Base-by-base conservation (phyloP, 2,888 invertebrate genomes). In the Lasioglossum marginatum region DNA sequence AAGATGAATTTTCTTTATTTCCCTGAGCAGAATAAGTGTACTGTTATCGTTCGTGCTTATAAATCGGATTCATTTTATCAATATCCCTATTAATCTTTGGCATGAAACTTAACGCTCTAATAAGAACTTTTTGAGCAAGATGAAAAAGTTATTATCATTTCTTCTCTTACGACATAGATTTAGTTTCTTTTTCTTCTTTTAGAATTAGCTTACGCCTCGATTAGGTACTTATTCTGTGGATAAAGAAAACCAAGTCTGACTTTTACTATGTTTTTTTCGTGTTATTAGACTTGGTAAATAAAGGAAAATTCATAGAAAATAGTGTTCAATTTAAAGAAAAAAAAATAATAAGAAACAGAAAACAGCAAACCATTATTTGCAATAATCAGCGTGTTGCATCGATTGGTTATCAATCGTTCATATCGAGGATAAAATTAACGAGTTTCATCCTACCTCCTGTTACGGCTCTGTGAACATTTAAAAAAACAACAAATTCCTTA, bases 371-470 rank as follows among this genome's bases (percentile, higher is more conserved):
- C 63, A 63, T 76, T 77, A 27, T 66, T 75, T 70, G 37, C 48
- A 43, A 70, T 74, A 73, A 83, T 81, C 68, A 76, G 73, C 83
- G 82, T 71, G 40, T 74, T 84, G 43, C 60, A 74, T 81, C 68
- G 76, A 81, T 83, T 71, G 80, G 79, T 80, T 80, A 75, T 76
- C 68, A 76, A 81, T 78, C 57, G n/a, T 57, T 90, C 82, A 81
- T 90, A 82, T 90, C 80, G 81, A 80, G 79, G 31, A 82, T 81
- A 82, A 81, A 83, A 84, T 86, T 77, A 82, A 84, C 82, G 76
- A 85, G 57, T 90, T 79, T 89, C 79, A 79, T 90, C 88, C 88
- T 90, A 90, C 91, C 91, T 88, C 91, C 85, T 84, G 80, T 86
- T 91, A 89, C 81, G 80, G 72, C 79, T 88, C 87, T 82, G 88